A percentile compares a stretch with the other conserved stretches of the same genome.
These are phyloP conservation scores for Silurus glanis DNA, from an alignment of 2,113 vertebrate species.

Conservation along the genomic window DNA sequence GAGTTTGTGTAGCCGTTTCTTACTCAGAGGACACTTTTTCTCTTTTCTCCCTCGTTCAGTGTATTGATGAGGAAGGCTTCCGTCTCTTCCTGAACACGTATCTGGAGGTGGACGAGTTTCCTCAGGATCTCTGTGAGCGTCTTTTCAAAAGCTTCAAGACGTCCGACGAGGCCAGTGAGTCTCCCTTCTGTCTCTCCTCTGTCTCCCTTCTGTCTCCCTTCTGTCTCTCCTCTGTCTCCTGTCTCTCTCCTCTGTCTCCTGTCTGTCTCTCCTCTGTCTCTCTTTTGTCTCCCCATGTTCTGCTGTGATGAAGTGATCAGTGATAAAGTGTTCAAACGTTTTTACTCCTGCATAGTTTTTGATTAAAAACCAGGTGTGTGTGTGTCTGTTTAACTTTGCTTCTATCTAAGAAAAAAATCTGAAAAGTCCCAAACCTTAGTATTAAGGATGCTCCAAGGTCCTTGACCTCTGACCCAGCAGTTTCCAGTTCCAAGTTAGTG, in stretches of 20 bases:
- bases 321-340: not conserved
- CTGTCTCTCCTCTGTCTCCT: not conserved
- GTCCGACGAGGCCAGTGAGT: constrained; percentile 64
- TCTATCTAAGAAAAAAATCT: not conserved
- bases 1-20: not conserved
- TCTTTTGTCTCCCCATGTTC: not conserved
- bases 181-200: not conserved
- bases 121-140: constrained; percentile 74
- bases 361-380: not conserved
- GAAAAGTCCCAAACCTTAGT: not conserved
- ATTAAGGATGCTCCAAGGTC: not conserved
- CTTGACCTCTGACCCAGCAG: not conserved
- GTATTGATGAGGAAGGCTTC: constrained; percentile 79
- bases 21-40: not conserved
- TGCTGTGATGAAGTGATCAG: not conserved
- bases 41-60: constrained; percentile 63
- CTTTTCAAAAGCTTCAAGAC: constrained; percentile 85
- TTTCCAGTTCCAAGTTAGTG: not conserved
- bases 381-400: not conserved
- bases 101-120: constrained; percentile 79
- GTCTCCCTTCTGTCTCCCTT: too few relatives aligned
- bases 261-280: too few relatives aligned
- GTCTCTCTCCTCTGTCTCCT: too few relatives aligned
- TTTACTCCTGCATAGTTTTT: not conserved
- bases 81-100: constrained; percentile 83